Conservation (phyloP, 2,888 invertebrate genomes). For the Tetropium fuscum region DNA sequence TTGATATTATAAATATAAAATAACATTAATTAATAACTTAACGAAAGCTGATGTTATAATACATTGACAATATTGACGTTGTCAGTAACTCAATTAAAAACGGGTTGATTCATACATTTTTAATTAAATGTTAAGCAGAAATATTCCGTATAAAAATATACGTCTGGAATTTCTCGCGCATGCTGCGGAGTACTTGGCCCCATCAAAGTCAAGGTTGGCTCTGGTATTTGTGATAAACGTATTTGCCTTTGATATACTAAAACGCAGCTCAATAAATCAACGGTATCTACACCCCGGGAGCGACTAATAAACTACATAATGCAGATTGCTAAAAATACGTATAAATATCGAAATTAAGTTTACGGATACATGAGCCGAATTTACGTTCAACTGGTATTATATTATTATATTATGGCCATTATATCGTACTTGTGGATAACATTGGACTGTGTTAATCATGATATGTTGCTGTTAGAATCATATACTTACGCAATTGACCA, state of each 20-base stretch:
- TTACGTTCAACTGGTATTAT: neutral
- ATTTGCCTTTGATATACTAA: neutral
- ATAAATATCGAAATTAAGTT: slow-evolving; percentile 5
- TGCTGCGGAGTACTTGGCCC: neutral
- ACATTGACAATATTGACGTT: too few species aligned
- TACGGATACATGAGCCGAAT: neutral
- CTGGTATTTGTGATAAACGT: neutral
- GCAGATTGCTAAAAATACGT: neutral
- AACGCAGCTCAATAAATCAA: neutral
- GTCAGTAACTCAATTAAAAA: too few species aligned
- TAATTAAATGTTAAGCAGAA: neutral
- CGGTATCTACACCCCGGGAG: neutral
- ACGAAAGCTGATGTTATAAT: too few species aligned
- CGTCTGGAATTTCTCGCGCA: neutral
- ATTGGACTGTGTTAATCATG: too few species aligned
- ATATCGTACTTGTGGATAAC: too few species aligned
- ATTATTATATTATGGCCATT: too few species aligned
- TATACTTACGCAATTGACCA: too few species aligned
- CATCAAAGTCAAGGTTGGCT: neutral
- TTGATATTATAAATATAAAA: too few species aligned
- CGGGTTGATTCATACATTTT: too few species aligned
- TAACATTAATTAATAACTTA: too few species aligned
- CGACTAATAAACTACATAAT: neutral
- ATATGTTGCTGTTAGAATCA: too few species aligned
- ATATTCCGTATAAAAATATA: neutral